phyloP scores from a whole-genome alignment of 2,888 invertebrate species.

The Eledona agricola region DNA sequence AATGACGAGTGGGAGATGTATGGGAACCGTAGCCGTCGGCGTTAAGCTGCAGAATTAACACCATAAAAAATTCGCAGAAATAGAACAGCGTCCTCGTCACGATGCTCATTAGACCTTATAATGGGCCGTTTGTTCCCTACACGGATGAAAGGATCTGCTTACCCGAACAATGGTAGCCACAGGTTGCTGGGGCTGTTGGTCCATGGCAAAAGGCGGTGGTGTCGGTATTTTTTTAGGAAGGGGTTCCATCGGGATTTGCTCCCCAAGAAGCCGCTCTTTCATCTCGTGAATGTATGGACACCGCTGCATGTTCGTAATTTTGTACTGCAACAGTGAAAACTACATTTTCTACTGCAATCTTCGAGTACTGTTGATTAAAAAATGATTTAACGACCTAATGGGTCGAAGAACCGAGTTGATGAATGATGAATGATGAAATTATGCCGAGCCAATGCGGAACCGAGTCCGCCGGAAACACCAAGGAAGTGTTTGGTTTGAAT shows the following conservation, averaged over 20 bases:
- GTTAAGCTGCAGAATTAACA: conserved; percentile 72
- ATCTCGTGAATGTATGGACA: conserved; percentile 94
- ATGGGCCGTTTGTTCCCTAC: no score
- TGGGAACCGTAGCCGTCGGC: conserved; percentile 88
- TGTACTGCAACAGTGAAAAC: conserved; percentile 60
- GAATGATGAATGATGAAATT: conserved; percentile 6
- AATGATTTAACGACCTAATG: no score
- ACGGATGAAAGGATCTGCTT: no score
- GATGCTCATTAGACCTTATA: conserved; percentile 7
- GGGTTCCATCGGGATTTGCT: conserved; percentile 72
- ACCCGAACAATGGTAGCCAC: conserved; percentile 92
- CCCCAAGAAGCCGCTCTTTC: conserved; percentile 88
- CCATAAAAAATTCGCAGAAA: conserved; percentile 4
- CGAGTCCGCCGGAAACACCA: conserved; percentile 10
- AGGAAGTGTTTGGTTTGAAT: conserved; percentile 30
- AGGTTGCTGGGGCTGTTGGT: conserved; percentile 66
- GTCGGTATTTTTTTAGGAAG: conserved; percentile 64
- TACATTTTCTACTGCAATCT: no score
- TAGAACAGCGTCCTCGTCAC: conserved; percentile 1
- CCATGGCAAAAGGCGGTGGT: conserved; percentile 63
- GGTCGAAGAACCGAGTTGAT: no score
- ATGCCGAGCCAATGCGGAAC: conserved; percentile 17
- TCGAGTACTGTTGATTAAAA: background rate
- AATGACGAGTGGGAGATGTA: conserved; percentile 78
- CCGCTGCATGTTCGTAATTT: conserved; percentile 77